Base-by-base conservation (phyloP, 2,888 invertebrate species). In the Zaprionus bogoriensis region DNA sequence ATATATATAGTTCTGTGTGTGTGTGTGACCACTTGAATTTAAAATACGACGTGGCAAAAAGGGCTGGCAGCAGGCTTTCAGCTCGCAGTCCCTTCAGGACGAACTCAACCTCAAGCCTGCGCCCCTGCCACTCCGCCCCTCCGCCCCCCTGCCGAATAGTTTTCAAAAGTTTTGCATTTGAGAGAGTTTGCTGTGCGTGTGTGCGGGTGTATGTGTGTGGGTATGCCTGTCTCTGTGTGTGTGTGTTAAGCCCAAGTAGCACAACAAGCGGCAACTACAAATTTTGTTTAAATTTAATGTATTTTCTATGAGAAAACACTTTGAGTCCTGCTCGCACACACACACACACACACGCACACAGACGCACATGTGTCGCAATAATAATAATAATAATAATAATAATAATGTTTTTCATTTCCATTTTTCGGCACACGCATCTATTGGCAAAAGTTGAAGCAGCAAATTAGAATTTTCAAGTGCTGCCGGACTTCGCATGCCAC, bases 241-340 rank as follows among this genome's bases (percentile, higher is more conserved):
- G 66, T 68, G 69, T 57, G 88, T 74, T 81, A 73, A 87, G 74
- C 88, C 74, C 81, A 87, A 87, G 88, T 76, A 67, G 74, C 72
- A 69, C 64, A 76, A 62, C 64, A 74, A 74, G 55, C 6, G 5
- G 27, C 27, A 20, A 41, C 22, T 20, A 41, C 20, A 39, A 70
- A 83, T 87, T 88, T 72, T 70, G 74, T 82, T 82, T 77, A 86
- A 87, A 87, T 86, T 88, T 87, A 87, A 88, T 88, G 89, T 88
- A 86, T 89, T 88, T 89, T 88, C 89, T 84, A 88, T 88, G 80
- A 83, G 74, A 41, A 57, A 76, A 70, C 27, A 23, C 17, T 25
- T 25, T 4, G 30, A 17, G 32, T 19, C 45, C 45, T 25, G 22
- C 42, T 46, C 48, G 7, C 47, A 20, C 20, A 45, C 52, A 44